Conservation (phyloP, 2,113 vertebrate genomes). For the Rhabdornis inornatus region DNA sequence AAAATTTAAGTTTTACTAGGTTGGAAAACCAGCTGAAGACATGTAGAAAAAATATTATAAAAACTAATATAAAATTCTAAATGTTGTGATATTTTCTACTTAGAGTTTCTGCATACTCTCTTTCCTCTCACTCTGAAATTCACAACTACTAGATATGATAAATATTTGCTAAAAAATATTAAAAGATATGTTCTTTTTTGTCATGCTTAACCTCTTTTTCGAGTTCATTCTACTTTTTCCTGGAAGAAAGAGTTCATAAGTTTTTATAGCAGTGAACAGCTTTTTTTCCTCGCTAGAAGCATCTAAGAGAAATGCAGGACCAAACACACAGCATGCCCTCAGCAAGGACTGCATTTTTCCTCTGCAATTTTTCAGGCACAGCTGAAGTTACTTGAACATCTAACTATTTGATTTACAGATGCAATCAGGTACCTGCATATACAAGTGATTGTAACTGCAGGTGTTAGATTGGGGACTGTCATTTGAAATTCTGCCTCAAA, state of each 20-base stretch:
- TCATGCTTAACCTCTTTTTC: not conserved
- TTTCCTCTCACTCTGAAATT: not conserved
- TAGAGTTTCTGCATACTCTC: not conserved
- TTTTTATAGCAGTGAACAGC: not conserved
- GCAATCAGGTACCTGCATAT: conserved; percentile 45
- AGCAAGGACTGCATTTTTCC: not conserved
- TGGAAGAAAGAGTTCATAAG: not conserved
- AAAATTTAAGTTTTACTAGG: not conserved
- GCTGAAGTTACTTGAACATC: not conserved
- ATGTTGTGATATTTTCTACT: not conserved
- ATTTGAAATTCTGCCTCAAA: not conserved
- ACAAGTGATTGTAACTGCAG: conserved; percentile 39
- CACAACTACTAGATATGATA: not conserved
- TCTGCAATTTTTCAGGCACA: not conserved
- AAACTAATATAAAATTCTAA: not conserved
- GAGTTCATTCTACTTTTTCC: not conserved
- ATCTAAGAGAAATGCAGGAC: not conserved
- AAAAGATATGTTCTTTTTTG: not conserved
- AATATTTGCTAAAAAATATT: not conserved
- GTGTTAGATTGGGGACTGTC: not conserved
- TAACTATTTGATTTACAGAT: conserved; percentile 50
- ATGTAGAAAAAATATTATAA: not conserved
- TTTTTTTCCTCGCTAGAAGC: not conserved
- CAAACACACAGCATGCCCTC: not conserved
- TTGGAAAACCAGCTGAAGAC: not conserved